phyloP scores from a whole-genome alignment of 2,113 vertebrate species.

The Prionailurus bengalensis region DNA sequence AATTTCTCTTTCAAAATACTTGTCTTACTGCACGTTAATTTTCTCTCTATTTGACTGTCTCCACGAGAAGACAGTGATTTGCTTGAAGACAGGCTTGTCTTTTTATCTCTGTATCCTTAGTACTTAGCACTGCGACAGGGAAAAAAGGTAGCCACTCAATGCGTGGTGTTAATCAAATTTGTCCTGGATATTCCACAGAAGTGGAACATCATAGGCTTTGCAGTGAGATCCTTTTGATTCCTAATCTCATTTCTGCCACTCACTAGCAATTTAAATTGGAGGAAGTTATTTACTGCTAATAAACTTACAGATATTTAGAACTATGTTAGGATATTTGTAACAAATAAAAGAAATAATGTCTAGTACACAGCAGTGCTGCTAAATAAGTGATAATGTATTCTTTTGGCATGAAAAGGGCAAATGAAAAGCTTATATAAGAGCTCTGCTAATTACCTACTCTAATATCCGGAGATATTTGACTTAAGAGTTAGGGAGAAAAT shows the following conservation, averaged over 20 bases:
- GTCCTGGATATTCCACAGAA: background rate
- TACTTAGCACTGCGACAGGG: background rate
- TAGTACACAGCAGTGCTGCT: background rate
- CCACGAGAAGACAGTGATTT: background rate
- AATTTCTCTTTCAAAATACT: background rate
- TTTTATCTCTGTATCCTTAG: background rate
- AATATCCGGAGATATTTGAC: background rate
- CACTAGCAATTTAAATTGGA: background rate
- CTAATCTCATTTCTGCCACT: background rate
- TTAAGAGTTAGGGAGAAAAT: background rate
- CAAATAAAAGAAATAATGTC: background rate
- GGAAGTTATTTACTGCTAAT: background rate
- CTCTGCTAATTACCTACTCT: background rate
- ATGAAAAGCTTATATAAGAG: background rate
- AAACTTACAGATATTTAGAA: background rate
- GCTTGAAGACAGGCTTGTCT: background rate
- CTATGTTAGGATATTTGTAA: background rate
- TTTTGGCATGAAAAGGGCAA: background rate
- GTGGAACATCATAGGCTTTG: background rate
- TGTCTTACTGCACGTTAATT: background rate
- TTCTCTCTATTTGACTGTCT: slow-evolving; percentile 1
- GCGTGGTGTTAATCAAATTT: background rate
- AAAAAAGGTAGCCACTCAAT: background rate
- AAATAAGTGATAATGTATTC: background rate
- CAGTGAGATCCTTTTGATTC: background rate